These are phyloP conservation scores for Mastomys coucha DNA, from an alignment of 2,113 vertebrate species.

Conservation along the genomic window DNA sequence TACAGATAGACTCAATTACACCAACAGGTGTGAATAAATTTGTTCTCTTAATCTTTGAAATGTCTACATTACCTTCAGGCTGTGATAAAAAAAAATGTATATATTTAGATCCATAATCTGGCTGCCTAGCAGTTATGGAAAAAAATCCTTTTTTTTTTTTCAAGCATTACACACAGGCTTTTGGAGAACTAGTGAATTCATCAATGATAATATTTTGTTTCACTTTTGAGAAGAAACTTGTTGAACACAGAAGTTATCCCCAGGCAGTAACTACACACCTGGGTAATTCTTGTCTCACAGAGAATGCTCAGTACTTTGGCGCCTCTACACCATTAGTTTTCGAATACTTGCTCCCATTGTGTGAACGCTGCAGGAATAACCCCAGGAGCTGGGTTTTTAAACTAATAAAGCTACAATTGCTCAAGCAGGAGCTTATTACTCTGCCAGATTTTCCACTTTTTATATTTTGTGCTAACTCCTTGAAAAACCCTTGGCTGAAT, in stretches of 20 bases:
- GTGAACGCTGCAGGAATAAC: neutral
- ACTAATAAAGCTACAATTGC: constrained; percentile 5
- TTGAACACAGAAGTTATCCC: constrained; percentile 52
- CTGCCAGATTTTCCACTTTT: neutral
- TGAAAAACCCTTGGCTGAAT: neutral
- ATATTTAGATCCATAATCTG: neutral
- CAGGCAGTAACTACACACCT: constrained; percentile 48
- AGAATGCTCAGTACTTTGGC: constrained; percentile 6
- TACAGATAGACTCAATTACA: neutral
- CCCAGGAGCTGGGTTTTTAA: constrained; percentile 35
- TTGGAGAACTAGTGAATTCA: constrained; percentile 26
- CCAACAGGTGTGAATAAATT: neutral
- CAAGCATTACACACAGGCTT: neutral
- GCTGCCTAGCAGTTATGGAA: neutral
- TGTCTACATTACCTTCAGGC: neutral
- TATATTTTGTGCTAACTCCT: neutral
- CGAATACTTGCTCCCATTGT: neutral
- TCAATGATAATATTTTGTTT: constrained; percentile 32
- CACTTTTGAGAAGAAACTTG: constrained; percentile 62
- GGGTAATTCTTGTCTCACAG: constrained; percentile 34
- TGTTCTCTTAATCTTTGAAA: constrained; percentile 7
- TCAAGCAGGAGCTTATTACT: constrained; percentile 9
- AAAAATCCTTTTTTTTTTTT: neutral
- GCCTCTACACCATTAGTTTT: constrained; percentile 41
- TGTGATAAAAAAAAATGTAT: neutral